Conservation (phyloP, 2,797 vertebrate species). For the Platyrinchus mystaceus region DNA sequence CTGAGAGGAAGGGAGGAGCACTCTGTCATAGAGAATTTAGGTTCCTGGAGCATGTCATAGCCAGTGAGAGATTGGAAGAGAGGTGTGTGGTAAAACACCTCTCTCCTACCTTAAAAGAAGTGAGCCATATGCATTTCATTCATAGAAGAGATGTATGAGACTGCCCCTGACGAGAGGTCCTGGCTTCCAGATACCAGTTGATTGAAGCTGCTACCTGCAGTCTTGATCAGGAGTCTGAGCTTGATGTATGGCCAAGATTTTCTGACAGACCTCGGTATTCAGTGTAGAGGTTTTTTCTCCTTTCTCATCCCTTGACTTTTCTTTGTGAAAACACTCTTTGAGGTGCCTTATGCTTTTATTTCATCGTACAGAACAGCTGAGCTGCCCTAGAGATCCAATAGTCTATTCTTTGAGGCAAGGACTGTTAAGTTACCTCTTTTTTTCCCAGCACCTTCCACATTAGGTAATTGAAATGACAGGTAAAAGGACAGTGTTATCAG, state of each 20-base stretch:
- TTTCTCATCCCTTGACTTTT: not conserved
- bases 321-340: constrained; percentile 34
- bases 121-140: not conserved
- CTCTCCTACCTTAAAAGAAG: not conserved
- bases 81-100: not conserved
- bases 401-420: constrained; percentile 3
- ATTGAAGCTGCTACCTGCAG: not conserved
- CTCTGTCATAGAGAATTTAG: not conserved
- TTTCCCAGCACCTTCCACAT: not conserved
- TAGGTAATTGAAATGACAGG: not conserved
- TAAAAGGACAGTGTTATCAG: not conserved
- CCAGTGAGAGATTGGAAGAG: not conserved
- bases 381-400: not conserved
- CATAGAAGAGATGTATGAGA: not conserved
- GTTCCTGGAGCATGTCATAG: not conserved
- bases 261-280: constrained; percentile 1
- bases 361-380: not conserved
- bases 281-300: not conserved
- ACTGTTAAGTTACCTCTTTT: not conserved
- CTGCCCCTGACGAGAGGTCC: not conserved
- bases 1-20: rapidly evolving
- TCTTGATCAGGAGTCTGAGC: not conserved
- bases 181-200: not conserved
- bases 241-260: not conserved
- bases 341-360: constrained; percentile 11